Conservation (phyloP, 30 jellyfish, hydroid and myxozoan species). For the Rhopilema esculentum region DNA sequence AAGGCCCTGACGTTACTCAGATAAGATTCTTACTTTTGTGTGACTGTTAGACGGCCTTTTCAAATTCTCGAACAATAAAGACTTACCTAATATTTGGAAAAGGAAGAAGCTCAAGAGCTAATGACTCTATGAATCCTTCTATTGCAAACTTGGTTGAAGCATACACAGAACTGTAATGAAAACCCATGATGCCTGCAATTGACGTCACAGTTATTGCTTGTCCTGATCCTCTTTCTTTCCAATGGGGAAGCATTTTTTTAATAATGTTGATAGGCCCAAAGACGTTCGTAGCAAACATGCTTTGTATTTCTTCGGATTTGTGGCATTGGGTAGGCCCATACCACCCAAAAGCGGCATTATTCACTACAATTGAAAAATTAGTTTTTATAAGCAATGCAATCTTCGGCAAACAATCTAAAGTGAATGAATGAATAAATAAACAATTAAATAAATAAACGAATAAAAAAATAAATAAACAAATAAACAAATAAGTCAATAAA, state of each 20-base stretch:
- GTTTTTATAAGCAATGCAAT: too few species aligned
- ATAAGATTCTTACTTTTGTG: too few species aligned
- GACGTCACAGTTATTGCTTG: constrained; percentile 52
- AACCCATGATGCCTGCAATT: constrained; percentile 48
- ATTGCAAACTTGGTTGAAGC: constrained; percentile 53
- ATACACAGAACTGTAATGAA: constrained; percentile 42
- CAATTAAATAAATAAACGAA: too few species aligned
- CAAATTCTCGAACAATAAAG: neutral
- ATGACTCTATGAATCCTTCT: constrained; percentile 61
- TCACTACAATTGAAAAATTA: constrained; percentile 40
- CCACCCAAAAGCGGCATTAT: constrained; percentile 67
- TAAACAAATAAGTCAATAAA: too few species aligned
- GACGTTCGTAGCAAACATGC: constrained; percentile 62
- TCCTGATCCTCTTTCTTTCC: constrained; percentile 52
- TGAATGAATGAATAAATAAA: neutral
- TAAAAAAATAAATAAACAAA: too few species aligned
- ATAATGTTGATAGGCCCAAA: constrained; percentile 55
- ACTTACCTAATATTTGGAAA: constrained; percentile 18
- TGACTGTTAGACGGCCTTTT: too few species aligned
- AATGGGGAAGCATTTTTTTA: constrained; percentile 49
- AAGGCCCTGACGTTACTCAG: too few species aligned
- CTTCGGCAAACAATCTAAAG: neutral
- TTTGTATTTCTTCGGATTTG: neutral
- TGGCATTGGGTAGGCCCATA: constrained; percentile 46
- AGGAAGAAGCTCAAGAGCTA: constrained; percentile 11